Evolutionary conservation across 2,888 invertebrate genomes (phyloP), one percentile per base, ranked within the genome.

Genomic region (Orthonychiurus folsomi): DNA sequence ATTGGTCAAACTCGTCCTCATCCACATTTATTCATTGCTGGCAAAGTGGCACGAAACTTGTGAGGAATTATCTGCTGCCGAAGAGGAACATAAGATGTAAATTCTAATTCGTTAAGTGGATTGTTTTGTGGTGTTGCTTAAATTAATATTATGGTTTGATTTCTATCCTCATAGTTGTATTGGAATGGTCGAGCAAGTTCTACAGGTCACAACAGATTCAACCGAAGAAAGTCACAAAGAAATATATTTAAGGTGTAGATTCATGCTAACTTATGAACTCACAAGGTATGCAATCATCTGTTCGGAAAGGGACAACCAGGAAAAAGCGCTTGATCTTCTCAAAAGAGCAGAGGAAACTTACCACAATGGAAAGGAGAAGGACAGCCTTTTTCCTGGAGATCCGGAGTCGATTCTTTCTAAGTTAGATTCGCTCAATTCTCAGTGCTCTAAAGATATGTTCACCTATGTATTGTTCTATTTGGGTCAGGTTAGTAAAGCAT

Each of bases 381-480:
- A 66, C 50, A 67, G 59, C 5, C 56, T 59, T 47, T 59, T 60
- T 47, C 65, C 68, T 18, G 50, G 66, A 21, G 61, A 66, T 2
- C 63, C 64, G 1, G 64, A 63, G 18, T 62, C 68, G 20, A 27
- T 67, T 23, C 52, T 72, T 25, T 61, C 62, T 12, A 64, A 67
- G 57, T 55, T 72, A 28, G 69, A 72, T 55, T 67, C 70, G 27
- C 47, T 70, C n/a, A 72, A 70, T 59, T 68, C 72, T 9, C 70
- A 72, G 56, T 64, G 66, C 1, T 64, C 69, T 1, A 64, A 68
- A 47, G 70, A 70, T 48, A 70, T 72, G 70, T 72, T 72, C 59
- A 70, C 70, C 3, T 72, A 72, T 56, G 67, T 72, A 1, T 52
- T 72, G n/a, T 72, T 72, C 59, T 72, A 72, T 53, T 60, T 72